These are phyloP conservation scores for Cacatua alba DNA, from an alignment of 2,113 vertebrate genomes.

Conservation along the genomic window DNA sequence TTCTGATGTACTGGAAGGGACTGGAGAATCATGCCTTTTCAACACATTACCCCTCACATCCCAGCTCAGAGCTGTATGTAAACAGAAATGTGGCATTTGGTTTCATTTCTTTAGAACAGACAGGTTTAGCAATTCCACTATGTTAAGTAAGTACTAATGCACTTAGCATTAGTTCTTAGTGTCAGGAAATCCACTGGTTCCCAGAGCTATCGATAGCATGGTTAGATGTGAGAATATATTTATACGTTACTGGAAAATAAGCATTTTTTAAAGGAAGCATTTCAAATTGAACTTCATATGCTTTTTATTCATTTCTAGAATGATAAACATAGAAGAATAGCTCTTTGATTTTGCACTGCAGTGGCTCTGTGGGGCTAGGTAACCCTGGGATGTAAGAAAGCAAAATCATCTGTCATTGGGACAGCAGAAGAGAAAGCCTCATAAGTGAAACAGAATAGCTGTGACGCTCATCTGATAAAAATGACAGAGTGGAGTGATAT, in stretches of 20 bases:
- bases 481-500: background rate
- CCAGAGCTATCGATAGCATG: background rate
- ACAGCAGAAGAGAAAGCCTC: background rate
- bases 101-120: conserved; percentile 47
- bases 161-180: background rate
- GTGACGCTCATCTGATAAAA: background rate
- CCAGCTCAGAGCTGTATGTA: background rate
- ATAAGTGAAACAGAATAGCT: background rate
- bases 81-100: conserved; percentile 43
- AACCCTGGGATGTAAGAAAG: background rate
- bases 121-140: conserved; percentile 27
- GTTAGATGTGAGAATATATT: background rate
- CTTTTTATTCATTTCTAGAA: background rate
- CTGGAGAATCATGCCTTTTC: background rate
- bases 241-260: background rate
- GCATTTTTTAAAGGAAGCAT: background rate
- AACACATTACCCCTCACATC: background rate
- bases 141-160: conserved; percentile 16
- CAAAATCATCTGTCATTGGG: background rate
- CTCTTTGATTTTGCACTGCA: background rate
- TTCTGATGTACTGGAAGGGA: background rate
- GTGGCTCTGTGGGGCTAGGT: background rate
- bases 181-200: conserved; percentile 32
- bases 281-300: background rate
- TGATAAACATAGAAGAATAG: background rate